Conservation (phyloP, 1,140 invertebrate genomes). For the Drosophila santomea region DNA sequence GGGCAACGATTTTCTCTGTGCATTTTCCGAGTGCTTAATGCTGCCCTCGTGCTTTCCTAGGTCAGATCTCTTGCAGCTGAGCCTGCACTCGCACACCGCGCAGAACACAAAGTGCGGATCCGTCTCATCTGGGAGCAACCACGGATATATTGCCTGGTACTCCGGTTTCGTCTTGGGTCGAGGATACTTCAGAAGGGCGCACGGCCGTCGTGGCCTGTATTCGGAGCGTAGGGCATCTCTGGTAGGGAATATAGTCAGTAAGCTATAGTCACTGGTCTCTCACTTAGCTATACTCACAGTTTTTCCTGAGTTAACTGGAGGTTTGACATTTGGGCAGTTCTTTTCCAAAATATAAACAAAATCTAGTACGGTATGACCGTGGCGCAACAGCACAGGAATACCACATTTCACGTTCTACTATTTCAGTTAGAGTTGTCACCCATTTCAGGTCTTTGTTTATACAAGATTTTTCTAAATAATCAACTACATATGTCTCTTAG, state of each 20-base stretch:
- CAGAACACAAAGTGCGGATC: constrained; percentile 78
- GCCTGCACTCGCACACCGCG: constrained; percentile 64
- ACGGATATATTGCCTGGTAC: constrained; percentile 68
- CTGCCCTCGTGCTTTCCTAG: constrained; percentile 74
- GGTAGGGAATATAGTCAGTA: not conserved
- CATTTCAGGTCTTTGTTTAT: too few relatives aligned
- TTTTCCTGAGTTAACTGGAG: constrained; percentile 71
- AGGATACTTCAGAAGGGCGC: constrained; percentile 67
- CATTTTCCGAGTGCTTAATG: constrained; percentile 72
- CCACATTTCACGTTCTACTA: not conserved
- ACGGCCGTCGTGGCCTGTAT: constrained; percentile 67
- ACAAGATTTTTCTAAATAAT: too few relatives aligned
- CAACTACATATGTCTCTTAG: too few relatives aligned
- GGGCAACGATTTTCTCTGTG: constrained; percentile 50
- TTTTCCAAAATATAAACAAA: constrained; percentile 74
- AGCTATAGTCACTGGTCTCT: not conserved
- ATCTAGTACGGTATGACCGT: constrained; percentile 27
- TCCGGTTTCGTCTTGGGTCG: constrained; percentile 74
- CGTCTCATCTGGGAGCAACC: constrained; percentile 68
- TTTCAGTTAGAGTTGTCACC: not conserved
- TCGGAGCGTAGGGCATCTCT: constrained; percentile 71
- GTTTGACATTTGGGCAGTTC: constrained; percentile 55
- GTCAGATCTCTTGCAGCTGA: constrained; percentile 73
- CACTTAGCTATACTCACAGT: constrained; percentile 55
- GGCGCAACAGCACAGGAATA: not conserved